These are phyloP conservation scores for Sebastes paucispinis DNA, from an alignment of 2,797 vertebrate genomes.

Conservation along the genomic window DNA sequence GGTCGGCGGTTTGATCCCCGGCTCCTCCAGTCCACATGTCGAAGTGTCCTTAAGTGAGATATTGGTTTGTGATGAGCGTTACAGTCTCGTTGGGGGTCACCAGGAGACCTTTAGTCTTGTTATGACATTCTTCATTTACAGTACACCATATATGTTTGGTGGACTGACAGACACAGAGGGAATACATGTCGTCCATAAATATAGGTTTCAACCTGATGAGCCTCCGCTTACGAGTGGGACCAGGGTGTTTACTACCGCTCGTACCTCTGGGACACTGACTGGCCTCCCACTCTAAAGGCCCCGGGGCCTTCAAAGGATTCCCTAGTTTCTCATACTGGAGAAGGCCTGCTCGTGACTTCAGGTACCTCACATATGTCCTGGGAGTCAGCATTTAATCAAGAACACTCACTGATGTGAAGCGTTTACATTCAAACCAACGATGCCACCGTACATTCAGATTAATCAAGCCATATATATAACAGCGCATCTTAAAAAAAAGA, in stretches of 20 bases:
- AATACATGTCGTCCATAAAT: not conserved
- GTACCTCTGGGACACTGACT: not conserved
- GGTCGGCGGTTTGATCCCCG: too few species aligned
- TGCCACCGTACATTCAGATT: not conserved
- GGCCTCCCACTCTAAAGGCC: not conserved
- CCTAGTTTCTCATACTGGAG: not conserved
- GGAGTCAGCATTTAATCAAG: not conserved
- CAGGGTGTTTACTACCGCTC: conserved; percentile 21
- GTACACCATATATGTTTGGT: not conserved
- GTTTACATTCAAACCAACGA: not conserved
- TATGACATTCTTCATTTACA: not conserved
- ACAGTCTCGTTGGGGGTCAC: not conserved
- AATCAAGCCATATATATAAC: not conserved
- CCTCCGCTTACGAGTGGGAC: not conserved
- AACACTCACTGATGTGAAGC: not conserved
- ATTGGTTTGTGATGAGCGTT: not conserved
- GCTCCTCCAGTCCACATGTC: too few species aligned
- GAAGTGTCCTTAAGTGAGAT: too few species aligned
- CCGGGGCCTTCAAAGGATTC: conserved; percentile 7
- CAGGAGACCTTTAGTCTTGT: not conserved
- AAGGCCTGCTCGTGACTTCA: not conserved
- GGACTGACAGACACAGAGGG: not conserved
- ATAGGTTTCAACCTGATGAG: not conserved
- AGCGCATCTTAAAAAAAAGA: not conserved
- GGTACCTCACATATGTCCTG: not conserved